Conservation (phyloP, 1,140 invertebrate genomes). For the Zaprionus lachaisei region DNA sequence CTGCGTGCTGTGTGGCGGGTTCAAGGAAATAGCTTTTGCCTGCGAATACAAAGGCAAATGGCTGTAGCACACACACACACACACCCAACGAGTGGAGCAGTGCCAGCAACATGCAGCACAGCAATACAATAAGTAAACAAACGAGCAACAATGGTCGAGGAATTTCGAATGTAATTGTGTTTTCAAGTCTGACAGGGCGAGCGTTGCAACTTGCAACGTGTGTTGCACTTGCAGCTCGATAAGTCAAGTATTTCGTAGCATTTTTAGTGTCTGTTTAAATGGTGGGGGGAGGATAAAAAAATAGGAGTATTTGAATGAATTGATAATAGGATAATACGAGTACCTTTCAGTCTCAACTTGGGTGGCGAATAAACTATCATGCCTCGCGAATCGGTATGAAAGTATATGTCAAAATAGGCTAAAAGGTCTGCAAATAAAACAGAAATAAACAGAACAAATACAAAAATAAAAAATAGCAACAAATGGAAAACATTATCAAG, state of each 20-base stretch:
- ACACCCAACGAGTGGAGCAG: neutral
- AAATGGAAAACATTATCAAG: slow-evolving; percentile 1
- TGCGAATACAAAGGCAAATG: slow-evolving; percentile 17
- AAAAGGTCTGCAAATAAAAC: slow-evolving; percentile 89
- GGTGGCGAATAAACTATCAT: slow-evolving; percentile 88
- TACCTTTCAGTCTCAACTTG: slow-evolving; percentile 91
- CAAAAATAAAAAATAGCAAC: slow-evolving; percentile 39
- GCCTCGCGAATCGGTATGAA: slow-evolving; percentile 91
- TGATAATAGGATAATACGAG: slow-evolving; percentile 51
- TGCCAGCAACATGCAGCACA: neutral
- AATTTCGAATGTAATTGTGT: slow-evolving; percentile 47
- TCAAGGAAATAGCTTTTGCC: slow-evolving; percentile 14
- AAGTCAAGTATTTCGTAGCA: neutral
- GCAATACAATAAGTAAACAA: slow-evolving; percentile 32
- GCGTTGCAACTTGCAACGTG: neutral
- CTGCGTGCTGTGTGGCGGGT: neutral
- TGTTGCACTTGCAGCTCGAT: slow-evolving; percentile 8
- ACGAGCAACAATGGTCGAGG: slow-evolving; percentile 23
- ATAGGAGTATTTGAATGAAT: slow-evolving; percentile 51
- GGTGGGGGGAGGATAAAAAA: slow-evolving; percentile 20
- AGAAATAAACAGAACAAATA: slow-evolving; percentile 80
- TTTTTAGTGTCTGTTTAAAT: slow-evolving; percentile 8
- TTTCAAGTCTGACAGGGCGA: slow-evolving; percentile 13
- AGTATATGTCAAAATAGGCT: slow-evolving; percentile 91
- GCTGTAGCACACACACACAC: neutral